These are phyloP conservation scores for Galbula dea DNA, from an alignment of 2,113 vertebrate species.

Conservation along the genomic window DNA sequence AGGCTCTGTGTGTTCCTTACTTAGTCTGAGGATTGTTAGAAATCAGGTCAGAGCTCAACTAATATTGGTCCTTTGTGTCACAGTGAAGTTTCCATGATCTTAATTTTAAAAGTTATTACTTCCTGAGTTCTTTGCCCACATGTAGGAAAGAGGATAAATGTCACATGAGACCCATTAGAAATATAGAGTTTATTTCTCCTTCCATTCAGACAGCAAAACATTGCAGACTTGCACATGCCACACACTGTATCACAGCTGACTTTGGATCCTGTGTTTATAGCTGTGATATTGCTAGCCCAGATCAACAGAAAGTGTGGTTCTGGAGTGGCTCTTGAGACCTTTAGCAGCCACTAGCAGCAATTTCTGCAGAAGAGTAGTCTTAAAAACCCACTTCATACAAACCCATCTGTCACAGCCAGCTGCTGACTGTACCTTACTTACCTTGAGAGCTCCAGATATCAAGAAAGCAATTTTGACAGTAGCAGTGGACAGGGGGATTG, in stretches of 20 bases:
- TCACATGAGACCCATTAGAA: conserved; percentile 61
- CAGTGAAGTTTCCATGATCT: neutral
- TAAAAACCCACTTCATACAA: neutral
- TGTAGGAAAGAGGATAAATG: neutral
- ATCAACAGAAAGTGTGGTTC: neutral
- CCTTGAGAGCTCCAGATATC: neutral
- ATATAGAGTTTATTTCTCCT: conserved; percentile 82
- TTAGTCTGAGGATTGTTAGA: neutral
- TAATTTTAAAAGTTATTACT: neutral
- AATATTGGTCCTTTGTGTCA: neutral
- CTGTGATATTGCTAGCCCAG: neutral
- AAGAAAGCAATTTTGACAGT: neutral
- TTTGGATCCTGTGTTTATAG: neutral
- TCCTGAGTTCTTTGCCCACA: neutral
- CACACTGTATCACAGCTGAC: neutral
- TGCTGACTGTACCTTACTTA: neutral
- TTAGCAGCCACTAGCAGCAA: neutral
- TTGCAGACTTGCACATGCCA: neutral
- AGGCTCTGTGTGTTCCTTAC: neutral
- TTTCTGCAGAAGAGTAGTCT: neutral
- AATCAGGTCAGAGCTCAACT: neutral
- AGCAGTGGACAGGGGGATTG: neutral
- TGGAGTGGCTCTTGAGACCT: neutral
- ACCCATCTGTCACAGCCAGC: neutral
- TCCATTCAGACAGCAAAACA: conserved; percentile 54